These are phyloP conservation scores for Papilio demoleus DNA, from an alignment of 2,888 invertebrate genomes.

Conservation along the genomic window DNA sequence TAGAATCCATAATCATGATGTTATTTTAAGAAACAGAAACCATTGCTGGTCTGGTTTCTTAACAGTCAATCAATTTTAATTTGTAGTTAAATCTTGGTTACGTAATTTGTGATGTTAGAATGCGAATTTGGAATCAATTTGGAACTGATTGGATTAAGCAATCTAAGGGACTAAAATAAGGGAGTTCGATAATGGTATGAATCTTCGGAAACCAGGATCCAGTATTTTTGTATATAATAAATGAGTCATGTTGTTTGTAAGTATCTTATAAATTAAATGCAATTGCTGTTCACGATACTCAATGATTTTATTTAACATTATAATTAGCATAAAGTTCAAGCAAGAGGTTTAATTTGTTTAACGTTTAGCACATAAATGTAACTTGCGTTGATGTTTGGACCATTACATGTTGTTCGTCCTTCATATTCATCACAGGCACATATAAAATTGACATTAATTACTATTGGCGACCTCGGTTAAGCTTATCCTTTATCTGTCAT, in stretches of 20 bases:
- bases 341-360: conserved; percentile 1
- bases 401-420: not conserved
- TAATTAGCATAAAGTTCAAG: conserved; percentile 1
- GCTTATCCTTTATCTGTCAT: too few relatives aligned
- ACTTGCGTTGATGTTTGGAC: not conserved
- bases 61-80: not conserved
- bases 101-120: not conserved
- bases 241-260: not conserved
- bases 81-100: not conserved
- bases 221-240: not conserved
- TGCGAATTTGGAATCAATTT: not conserved
- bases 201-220: not conserved
- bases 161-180: not conserved
- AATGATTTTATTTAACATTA: conserved; percentile 12
- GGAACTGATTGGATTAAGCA: not conserved
- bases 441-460: too few relatives aligned
- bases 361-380: conserved; percentile 18
- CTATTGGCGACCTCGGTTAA: too few relatives aligned
- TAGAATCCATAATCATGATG: not conserved
- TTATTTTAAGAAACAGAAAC: not conserved
- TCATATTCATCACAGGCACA: too few relatives aligned
- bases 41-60: not conserved
- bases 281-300: conserved; percentile 4
- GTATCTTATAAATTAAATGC: not conserved
- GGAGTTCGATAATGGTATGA: too few relatives aligned